Evolutionary conservation across 1,140 invertebrate genomes (phyloP), one percentile per base, ranked within the genome.

Genomic region (Piezodorus guildinii): DNA sequence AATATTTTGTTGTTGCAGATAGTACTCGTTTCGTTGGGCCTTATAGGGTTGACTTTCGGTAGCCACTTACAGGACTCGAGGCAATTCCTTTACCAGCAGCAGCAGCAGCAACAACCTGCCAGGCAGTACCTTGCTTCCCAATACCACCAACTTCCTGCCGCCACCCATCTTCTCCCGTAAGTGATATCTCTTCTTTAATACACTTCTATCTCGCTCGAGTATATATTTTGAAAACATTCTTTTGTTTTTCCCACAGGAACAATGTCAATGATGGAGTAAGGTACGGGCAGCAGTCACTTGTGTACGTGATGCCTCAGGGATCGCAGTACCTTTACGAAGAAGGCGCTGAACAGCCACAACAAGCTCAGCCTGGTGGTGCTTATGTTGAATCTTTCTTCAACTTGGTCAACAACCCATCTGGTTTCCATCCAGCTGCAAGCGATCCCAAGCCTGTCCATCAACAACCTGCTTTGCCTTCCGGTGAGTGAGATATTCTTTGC

Each of bases 231-330:
- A n/a, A 30, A 30, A 30, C 8, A 30, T 3, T 30, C 27, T 30
- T 30, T 30, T 30, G 27, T 16, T 60, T 34, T 34, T 1, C 39
- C 19, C 3, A 27, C 30, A 64, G 63, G 10, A 64, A 64, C 56
- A 64, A 64, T 49, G 63, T 64, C 34, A 61, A 61, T 45, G 39
- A 34, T 64, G 63, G 63, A 30, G 17, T 64, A 23, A 17, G 63
- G 39, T 64, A 64, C 25, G 63, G 63, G 15, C 21, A 51, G 27
- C 45, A 51, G 21, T 56, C 56, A 16, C 39, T 59, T 49, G 15
- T 64, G n/a, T 60, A 64, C 27, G 51, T 64, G 10, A 43, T 64
- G 19, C 63, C 54, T 1, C 54, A 43, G 23, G 21, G 43, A 1
- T 25, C 52, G 3, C 52, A 56, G 15, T 56, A 56, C 52, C 5